Conservation (phyloP, 2,888 invertebrate genomes). For the Thumatha senex region DNA sequence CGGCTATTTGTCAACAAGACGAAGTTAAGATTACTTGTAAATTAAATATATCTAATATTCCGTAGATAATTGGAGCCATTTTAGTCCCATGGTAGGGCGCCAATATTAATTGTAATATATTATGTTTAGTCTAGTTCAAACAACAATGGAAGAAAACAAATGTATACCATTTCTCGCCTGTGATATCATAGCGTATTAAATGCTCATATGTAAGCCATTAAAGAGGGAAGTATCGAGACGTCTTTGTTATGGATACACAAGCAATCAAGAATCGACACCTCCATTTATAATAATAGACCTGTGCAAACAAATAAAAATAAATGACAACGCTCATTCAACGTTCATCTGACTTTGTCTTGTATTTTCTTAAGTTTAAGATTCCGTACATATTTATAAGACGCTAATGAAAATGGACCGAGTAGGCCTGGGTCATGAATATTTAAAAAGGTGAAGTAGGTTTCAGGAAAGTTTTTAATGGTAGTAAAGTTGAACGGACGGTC, state of each 20-base stretch:
- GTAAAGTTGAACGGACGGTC: slow-evolving; percentile 22
- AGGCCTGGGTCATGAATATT: slow-evolving; percentile 40
- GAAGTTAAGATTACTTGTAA: background rate
- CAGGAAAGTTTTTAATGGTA: slow-evolving; percentile 34
- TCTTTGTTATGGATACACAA: slow-evolving; percentile 26
- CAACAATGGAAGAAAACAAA: slow-evolving; percentile 10
- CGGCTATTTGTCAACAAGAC: background rate
- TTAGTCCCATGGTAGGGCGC: slow-evolving; percentile 23
- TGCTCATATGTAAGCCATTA: slow-evolving; percentile 21
- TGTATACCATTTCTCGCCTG: slow-evolving; percentile 14
- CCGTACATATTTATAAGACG: slow-evolving; percentile 40
- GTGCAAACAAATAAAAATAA: slow-evolving; percentile 20
- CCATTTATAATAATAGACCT: slow-evolving; percentile 4
- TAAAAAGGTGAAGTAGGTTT: slow-evolving; percentile 37
- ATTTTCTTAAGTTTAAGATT: slow-evolving; percentile 22
- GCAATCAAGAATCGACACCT: slow-evolving; percentile 28
- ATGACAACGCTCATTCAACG: slow-evolving; percentile 11
- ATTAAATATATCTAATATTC: background rate
- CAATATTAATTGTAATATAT: slow-evolving; percentile 19
- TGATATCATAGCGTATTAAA: slow-evolving; percentile 4
- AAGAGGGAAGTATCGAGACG: slow-evolving; percentile 15
- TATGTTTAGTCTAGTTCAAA: slow-evolving; percentile 4
- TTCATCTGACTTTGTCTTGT: slow-evolving; percentile 5
- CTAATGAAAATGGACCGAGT: slow-evolving; percentile 45
- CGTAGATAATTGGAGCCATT: slow-evolving; percentile 1